Conservation (phyloP, 2,113 vertebrate species). For the Gymnarchus niloticus region DNA sequence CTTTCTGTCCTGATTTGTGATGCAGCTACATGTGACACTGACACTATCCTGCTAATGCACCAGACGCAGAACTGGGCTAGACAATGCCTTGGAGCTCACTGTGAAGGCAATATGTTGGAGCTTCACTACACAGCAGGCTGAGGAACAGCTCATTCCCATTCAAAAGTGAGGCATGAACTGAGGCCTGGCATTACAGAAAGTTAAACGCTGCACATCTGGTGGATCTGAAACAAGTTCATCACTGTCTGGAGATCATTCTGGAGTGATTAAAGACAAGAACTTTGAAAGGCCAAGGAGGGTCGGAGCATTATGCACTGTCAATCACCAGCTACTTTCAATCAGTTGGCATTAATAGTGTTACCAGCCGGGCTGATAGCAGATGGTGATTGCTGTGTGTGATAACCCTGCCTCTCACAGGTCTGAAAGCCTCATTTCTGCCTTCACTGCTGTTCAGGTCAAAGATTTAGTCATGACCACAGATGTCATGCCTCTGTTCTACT, state of each 20-base stretch:
- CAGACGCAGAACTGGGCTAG: too few relatives aligned
- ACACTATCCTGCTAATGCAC: not conserved
- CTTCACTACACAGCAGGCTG: not conserved
- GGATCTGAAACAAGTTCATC: not conserved
- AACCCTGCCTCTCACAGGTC: not conserved
- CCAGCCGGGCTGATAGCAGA: not conserved
- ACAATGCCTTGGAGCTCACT: too few relatives aligned
- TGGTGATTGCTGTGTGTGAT: not conserved
- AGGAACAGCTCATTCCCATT: not conserved
- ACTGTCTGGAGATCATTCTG: not conserved
- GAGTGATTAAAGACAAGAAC: not conserved
- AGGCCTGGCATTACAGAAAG: not conserved
- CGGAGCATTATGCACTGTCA: not conserved
- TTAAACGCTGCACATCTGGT: not conserved
- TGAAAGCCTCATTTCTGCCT: not conserved
- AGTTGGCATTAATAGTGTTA: not conserved
- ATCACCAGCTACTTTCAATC: not conserved
- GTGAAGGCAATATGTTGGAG: not conserved
- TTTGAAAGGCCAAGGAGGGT: not conserved
- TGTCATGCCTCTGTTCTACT: too few relatives aligned
- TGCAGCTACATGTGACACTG: too few relatives aligned
- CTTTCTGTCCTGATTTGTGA: too few relatives aligned
- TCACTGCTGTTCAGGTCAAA: not conserved
- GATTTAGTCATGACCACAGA: not conserved
- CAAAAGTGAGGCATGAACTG: not conserved